Evolutionary conservation across 2,888 invertebrate species (phyloP).

Genomic region (Enchytraeus crypticus): DNA sequence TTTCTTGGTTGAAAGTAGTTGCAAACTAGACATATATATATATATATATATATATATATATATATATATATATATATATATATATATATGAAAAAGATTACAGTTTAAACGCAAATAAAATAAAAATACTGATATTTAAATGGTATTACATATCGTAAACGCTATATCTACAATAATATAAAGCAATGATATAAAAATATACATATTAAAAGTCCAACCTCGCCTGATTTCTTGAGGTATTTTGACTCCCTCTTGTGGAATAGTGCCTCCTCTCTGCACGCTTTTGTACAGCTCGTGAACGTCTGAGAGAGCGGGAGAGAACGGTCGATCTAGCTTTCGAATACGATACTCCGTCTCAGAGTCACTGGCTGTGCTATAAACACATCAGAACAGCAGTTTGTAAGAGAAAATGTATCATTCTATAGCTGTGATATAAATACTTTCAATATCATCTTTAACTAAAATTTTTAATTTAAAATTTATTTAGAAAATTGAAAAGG

Average conservation of each 20-base stretch:
- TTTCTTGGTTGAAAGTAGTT: too few relatives aligned
- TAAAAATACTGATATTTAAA: too few relatives aligned
- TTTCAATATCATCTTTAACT: background rate
- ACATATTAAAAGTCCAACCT: too few relatives aligned
- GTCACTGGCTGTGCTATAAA: slow-evolving; percentile 16
- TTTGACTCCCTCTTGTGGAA: slow-evolving; percentile 74
- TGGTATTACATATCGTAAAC: too few relatives aligned
- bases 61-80: too few relatives aligned
- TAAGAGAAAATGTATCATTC: background rate
- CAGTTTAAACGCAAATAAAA: too few relatives aligned
- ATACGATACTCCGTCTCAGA: slow-evolving; percentile 14
- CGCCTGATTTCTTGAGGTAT: slow-evolving; percentile 3
- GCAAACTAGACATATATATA: too few relatives aligned
- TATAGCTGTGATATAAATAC: background rate
- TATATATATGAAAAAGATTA: too few relatives aligned
- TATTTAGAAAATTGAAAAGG: too few relatives aligned
- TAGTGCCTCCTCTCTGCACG: slow-evolving; percentile 86
- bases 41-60: too few relatives aligned
- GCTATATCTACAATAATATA: too few relatives aligned
- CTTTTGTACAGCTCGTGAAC: slow-evolving; percentile 74
- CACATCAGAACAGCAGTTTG: background rate
- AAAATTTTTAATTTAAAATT: background rate
- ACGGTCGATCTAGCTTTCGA: slow-evolving; percentile 11
- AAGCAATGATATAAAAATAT: too few relatives aligned
- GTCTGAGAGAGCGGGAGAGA: slow-evolving; percentile 20